Evolutionary conservation across 2,888 invertebrate species (phyloP).

Genomic region (Dynastes tityus): DNA sequence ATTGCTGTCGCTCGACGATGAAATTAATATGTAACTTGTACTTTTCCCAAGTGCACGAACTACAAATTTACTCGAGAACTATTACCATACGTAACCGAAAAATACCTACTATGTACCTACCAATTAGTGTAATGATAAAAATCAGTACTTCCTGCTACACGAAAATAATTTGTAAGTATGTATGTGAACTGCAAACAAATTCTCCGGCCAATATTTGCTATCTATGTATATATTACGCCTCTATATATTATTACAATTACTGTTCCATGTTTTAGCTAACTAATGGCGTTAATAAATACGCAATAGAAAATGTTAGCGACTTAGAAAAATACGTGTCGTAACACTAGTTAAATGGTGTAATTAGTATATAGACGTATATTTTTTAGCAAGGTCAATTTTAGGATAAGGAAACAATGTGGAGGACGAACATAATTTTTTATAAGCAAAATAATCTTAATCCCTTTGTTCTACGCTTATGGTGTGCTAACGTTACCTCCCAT

Average conservation of each 20-base stretch:
- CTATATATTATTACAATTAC: neutral
- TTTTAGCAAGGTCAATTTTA: neutral
- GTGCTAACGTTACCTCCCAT: too few species aligned
- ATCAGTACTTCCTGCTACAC: slow-evolving; percentile 24
- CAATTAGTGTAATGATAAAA: slow-evolving; percentile 36
- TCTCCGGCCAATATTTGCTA: neutral
- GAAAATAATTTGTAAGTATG: slow-evolving; percentile 10
- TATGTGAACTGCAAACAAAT: slow-evolving; percentile 31
- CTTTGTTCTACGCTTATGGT: too few species aligned
- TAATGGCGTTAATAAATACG: slow-evolving; percentile 23
- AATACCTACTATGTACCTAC: slow-evolving; percentile 6
- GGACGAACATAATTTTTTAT: too few species aligned
- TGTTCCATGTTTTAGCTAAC: neutral
- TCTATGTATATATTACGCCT: neutral
- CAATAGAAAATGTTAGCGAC: neutral
- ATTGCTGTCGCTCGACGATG: too few species aligned
- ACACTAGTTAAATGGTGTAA: neutral
- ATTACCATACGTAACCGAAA: neutral
- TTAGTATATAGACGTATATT: neutral
- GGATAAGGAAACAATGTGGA: too few species aligned
- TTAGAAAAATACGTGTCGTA: slow-evolving; percentile 3
- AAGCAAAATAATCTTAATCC: too few species aligned
- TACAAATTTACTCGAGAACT: slow-evolving; percentile 20
- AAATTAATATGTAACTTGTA: slow-evolving; percentile 27
- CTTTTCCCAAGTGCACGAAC: neutral